A percentile compares a stretch with the other conserved stretches of the same genome.
These are phyloP conservation scores for Euphonia xanthogaster DNA, from an alignment of 2,797 vertebrate species.

Conservation along the genomic window DNA sequence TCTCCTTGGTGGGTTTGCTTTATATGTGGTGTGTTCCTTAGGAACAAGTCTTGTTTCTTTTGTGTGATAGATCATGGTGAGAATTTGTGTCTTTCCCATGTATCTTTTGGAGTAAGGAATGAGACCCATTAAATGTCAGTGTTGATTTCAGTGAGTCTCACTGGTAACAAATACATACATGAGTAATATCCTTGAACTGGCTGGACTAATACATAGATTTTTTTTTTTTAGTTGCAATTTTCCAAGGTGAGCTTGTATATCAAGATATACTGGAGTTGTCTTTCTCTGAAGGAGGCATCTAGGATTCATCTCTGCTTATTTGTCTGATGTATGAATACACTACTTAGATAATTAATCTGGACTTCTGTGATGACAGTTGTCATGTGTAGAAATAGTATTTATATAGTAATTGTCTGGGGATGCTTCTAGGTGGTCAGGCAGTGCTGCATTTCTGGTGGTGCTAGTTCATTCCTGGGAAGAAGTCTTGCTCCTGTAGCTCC, in stretches of 20 bases:
- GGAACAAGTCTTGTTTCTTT: neutral
- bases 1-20: neutral
- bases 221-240: neutral
- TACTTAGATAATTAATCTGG: neutral
- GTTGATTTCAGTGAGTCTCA: neutral
- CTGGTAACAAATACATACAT: rapidly evolving
- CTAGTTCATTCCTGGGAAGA: neutral
- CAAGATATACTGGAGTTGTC: neutral
- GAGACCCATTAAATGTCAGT: neutral
- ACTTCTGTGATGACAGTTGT: neutral
- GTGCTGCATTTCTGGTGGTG: neutral
- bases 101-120: neutral
- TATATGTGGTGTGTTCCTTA: neutral
- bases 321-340: neutral
- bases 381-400: neutral
- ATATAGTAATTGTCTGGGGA: neutral
- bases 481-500: neutral
- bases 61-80: neutral
- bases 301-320: neutral
- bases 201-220: neutral
- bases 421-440: neutral
- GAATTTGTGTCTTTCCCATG: neutral
- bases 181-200: neutral
- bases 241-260: neutral
- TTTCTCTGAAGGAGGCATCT: neutral